These are phyloP conservation scores for Caenorhabditis latens DNA, from an alignment of 1,140 invertebrate species.

Conservation along the genomic window DNA sequence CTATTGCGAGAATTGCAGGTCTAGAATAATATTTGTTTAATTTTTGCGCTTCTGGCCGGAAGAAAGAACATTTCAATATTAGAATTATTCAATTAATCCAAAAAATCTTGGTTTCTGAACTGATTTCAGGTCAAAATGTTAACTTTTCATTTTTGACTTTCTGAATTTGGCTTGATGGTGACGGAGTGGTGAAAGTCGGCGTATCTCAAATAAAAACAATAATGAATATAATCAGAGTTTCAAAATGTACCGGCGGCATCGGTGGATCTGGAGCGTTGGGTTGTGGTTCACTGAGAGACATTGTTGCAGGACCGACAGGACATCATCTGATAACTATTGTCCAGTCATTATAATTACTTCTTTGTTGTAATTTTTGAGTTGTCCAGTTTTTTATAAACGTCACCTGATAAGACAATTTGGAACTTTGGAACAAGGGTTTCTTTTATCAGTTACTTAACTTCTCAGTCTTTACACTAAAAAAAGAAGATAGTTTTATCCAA, in stretches of 20 bases:
- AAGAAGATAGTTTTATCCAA: background rate
- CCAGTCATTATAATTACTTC: too few species aligned
- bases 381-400: background rate
- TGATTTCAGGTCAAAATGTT: too few species aligned
- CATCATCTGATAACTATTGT: background rate
- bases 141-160: background rate
- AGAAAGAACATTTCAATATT: too few species aligned
- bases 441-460: constrained; percentile 35
- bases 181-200: background rate
- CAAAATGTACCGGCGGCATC: background rate
- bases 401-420: constrained; percentile 13
- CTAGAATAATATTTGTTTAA: too few species aligned
- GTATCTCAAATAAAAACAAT: background rate
- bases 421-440: constrained; percentile 18
- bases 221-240: background rate
- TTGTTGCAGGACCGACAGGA: constrained; percentile 69
- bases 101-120: too few species aligned
- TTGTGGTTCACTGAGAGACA: constrained; percentile 68
- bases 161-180: background rate
- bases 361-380: background rate
- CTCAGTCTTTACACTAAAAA: background rate
- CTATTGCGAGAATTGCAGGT: too few species aligned
- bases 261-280: background rate
- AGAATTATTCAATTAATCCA: too few species aligned
- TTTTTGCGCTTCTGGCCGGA: too few species aligned